These are phyloP conservation scores for Buphagus erythrorhynchus DNA, from an alignment of 2,797 vertebrate genomes.

Conservation along the genomic window DNA sequence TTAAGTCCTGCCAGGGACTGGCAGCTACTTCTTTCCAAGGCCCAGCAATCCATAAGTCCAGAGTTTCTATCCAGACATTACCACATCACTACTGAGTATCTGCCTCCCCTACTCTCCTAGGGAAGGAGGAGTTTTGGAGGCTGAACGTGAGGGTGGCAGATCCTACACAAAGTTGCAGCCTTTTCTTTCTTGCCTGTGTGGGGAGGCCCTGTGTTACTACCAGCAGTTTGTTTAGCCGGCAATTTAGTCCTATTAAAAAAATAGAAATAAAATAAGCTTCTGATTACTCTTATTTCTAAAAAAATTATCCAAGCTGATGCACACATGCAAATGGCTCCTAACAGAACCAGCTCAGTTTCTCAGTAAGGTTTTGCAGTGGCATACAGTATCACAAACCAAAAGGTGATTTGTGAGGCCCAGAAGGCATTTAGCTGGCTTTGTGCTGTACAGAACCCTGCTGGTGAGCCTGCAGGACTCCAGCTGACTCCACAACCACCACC, in stretches of 20 bases:
- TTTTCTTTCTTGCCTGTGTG: neutral
- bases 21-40: neutral
- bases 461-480: neutral
- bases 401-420: neutral
- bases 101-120: neutral
- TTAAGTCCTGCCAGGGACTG: neutral
- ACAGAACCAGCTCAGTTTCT: neutral
- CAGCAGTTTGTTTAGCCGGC: neutral
- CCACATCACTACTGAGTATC: neutral
- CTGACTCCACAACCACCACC: neutral
- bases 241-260: neutral
- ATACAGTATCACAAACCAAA: neutral
- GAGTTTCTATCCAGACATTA: neutral
- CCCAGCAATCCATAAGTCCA: neutral
- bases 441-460: neutral
- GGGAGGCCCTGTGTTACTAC: neutral
- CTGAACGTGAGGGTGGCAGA: accelerated
- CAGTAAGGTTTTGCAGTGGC: neutral
- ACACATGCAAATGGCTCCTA: neutral
- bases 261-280: neutral
- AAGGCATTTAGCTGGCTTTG: neutral
- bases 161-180: neutral
- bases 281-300: neutral
- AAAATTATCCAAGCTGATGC: neutral
- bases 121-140: neutral